Percentiles rank a stretch among this genome's conserved stretches.
phyloP scores from a whole-genome alignment of 2,113 vertebrate genomes.

The Leiothrix lutea region DNA sequence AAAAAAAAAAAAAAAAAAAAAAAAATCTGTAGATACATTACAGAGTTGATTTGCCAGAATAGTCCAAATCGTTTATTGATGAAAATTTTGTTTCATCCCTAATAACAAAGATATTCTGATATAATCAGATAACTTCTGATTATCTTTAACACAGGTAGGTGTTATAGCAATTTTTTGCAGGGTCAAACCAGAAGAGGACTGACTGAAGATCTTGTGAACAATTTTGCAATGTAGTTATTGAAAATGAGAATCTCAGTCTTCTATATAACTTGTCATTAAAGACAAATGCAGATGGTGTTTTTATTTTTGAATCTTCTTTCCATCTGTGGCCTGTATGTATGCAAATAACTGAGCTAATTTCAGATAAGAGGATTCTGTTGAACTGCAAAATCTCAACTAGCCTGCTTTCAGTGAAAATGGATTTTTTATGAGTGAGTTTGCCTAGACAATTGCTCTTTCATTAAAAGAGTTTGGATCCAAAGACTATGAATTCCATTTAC shows the following conservation, averaged over 20 bases:
- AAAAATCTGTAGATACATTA: not conserved
- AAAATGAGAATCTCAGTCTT: constrained; percentile 2
- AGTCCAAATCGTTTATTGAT: not conserved
- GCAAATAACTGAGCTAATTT: constrained; percentile 61
- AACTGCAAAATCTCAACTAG: constrained; percentile 29
- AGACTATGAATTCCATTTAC: constrained; percentile 26
- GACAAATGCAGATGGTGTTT: constrained; percentile 49
- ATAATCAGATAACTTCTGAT: not conserved
- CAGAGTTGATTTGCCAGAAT: not conserved
- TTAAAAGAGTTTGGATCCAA: constrained; percentile 45
- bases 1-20: not conserved
- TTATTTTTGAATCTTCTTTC: constrained; percentile 42
- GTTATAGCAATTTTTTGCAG: not conserved
- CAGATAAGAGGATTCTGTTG: constrained; percentile 21
- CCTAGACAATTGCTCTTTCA: constrained; percentile 42
- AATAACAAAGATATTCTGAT: not conserved
- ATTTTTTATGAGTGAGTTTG: constrained; percentile 48
- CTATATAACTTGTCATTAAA: constrained; percentile 34
- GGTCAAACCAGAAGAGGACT: not conserved
- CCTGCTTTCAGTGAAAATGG: constrained; percentile 18
- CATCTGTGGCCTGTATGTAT: constrained; percentile 39
- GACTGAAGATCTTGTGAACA: not conserved
- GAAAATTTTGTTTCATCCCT: not conserved
- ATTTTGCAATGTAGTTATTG: not conserved
- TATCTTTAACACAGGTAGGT: not conserved